phyloP scores from a whole-genome alignment of 2,113 vertebrate species.

The human (Homo sapiens) region GRCh38 chr12:24153001-24153500 shows the following conservation, averaged over 20 bases:
- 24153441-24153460: slow-evolving; percentile 79
- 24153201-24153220: slow-evolving; percentile 82
- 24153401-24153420: slow-evolving; percentile 87
- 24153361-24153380: slow-evolving; percentile 82
- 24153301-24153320: slow-evolving; percentile 57
- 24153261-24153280: slow-evolving; percentile 77
- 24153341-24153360: slow-evolving; percentile 84
- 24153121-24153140: slow-evolving; percentile 81
- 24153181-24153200: slow-evolving; percentile 83
- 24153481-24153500: slow-evolving; percentile 79
- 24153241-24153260: slow-evolving; percentile 82
- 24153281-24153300: slow-evolving; percentile 75
- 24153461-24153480: slow-evolving; percentile 81
- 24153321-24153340: slow-evolving; percentile 82
- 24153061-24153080: slow-evolving; percentile 77
- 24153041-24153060: slow-evolving; percentile 84
- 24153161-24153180: slow-evolving; percentile 84
- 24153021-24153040: slow-evolving; percentile 83
- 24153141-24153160: slow-evolving; percentile 84
- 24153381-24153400: slow-evolving; percentile 85
- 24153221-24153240: slow-evolving; percentile 85
- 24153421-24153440: slow-evolving; percentile 86
- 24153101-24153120: slow-evolving; percentile 84
- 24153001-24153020: slow-evolving; percentile 77
- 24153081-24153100: slow-evolving; percentile 85